Base-by-base conservation (phyloP, 1,140 invertebrate genomes). In the Dinothrombium tinctorium region DNA sequence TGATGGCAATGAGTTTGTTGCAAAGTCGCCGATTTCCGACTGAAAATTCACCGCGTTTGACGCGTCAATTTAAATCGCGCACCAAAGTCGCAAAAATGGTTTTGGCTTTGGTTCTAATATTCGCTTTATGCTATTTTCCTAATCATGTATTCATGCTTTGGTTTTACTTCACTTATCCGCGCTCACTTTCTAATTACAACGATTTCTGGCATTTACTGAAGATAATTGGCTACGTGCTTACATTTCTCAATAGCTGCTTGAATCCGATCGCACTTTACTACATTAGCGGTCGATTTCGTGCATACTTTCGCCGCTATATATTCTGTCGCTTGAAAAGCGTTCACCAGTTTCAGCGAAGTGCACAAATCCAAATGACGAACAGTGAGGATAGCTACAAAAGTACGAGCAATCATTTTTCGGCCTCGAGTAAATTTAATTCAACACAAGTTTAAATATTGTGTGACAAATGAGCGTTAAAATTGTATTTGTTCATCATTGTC, bases 51-150 rank as follows among this genome's bases (percentile, higher is more conserved):
- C 3, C 36, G 42, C 33, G 23, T 21, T 5, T 19, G 2, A n/a
- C 14, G 12, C 20, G 23, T 12, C 22, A 26, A 4, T 11, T 21
- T 5, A 25, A 23, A 21, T 8, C 17, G 43, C 38, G 50, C 6
- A 43, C 41, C 6, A 50, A 50, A 37, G 80, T 92, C 1, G 83
- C 83, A 0, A 71, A 84, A 44, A 79, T 83, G 32, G 82, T 90
- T 5, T 61, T 90, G 35, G 71, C 76, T 0, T 87, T 90, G 55
- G 82, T 89, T 2, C 59, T 84, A 14, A 72, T 89, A 20, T 90
- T 92, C 53, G 76, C 80, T 0, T 60, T 86, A 9, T 90, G 84
- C 54, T 90, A 87, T 59, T 67, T 87, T 29, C 77, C 80, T 0
- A 69, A 71, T 48, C 81, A 84, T 56, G 68, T 75, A 3, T 83